Evolutionary conservation across 2,888 invertebrate species (phyloP).

Genomic region (Polydrusus cervinus): DNA sequence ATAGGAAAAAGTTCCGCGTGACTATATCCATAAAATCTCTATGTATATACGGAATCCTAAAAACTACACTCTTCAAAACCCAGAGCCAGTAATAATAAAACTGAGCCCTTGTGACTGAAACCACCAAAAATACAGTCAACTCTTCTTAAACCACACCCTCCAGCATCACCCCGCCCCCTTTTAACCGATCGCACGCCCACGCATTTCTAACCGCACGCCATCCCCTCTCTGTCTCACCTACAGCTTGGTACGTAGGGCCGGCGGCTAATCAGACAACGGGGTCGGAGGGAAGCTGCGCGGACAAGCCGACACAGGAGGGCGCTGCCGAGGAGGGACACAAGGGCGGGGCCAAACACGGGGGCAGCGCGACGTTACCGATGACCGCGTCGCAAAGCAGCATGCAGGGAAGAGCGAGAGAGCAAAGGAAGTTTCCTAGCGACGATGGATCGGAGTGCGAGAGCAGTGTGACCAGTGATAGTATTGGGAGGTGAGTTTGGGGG

Average conservation of each 20-base stretch:
- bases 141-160: slow-evolving; percentile 9
- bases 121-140: too few relatives aligned
- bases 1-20: too few relatives aligned
- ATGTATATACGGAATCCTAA: too few relatives aligned
- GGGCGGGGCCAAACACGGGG: slow-evolving; percentile 63
- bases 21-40: too few relatives aligned
- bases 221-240: slow-evolving; percentile 56
- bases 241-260: slow-evolving; percentile 72
- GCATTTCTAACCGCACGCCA: slow-evolving; percentile 62
- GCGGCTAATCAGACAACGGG: slow-evolving; percentile 62
- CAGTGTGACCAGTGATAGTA: slow-evolving; percentile 89
- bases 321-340: slow-evolving; percentile 71
- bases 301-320: slow-evolving; percentile 49
- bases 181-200: slow-evolving; percentile 33
- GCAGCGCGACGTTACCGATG: slow-evolving; percentile 79
- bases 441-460: slow-evolving; percentile 88
- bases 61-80: too few relatives aligned
- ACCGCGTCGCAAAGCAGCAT: slow-evolving; percentile 73
- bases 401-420: slow-evolving; percentile 61
- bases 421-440: slow-evolving; percentile 83
- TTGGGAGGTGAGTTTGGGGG: slow-evolving; percentile 78
- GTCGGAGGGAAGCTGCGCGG: slow-evolving; percentile 65
- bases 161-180: not conserved
- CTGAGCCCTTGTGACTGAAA: too few relatives aligned
- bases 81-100: too few relatives aligned